Evolutionary conservation across 2,888 invertebrate genomes (phyloP), one percentile per base, ranked within the genome.

Genomic region (Drosophila melanocephala): DNA sequence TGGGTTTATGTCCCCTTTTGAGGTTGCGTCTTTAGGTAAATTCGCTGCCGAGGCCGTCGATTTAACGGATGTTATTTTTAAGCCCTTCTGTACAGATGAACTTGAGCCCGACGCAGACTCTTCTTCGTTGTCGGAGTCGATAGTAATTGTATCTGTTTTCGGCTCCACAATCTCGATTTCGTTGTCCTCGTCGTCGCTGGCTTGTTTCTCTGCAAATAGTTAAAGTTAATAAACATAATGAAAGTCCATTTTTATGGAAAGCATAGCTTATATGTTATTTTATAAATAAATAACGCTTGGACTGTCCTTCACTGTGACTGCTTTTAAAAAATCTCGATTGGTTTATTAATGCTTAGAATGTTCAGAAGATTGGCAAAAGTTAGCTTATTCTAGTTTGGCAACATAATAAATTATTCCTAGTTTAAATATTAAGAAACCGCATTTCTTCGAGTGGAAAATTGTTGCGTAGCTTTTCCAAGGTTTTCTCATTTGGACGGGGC

Each of bases 91-190:
- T 30, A 33, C 1, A 7, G 12, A 37, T 30, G 65, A 12, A 0
- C 30, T 71, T 16, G 85, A 56, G 37, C 73, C 59, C 16, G 77
- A 33, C 7, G 79, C 63, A 35, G 35, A 35, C 14, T 92, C 91
- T 12, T 93, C 93, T 28, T 93, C 93, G 66, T 93, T 92, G 63
- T 94, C 94, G 0, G 93, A 93, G 76, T 93, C 93, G 19, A 94
- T 86, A 39, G 91, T 93, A 39, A 94, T 94, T 3, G 92, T 91
- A 66, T 93, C 93, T 0, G 93, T 93, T 81, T 93, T 91, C 3
- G 93, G 93, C 71, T 94, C 94, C 35, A 94, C 93, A 78, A 94
- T 93, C 76, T 93, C 92, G 16, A 93, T 92, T 78, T 94, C 94
- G 62, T 94, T 94, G 62, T 93, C 93, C 63, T 93, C 93, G 62